A percentile compares a stretch with the other conserved stretches of the same genome.
phyloP scores from a whole-genome alignment of 2,797 vertebrate genomes.

The Notolepis coatsorum region DNA sequence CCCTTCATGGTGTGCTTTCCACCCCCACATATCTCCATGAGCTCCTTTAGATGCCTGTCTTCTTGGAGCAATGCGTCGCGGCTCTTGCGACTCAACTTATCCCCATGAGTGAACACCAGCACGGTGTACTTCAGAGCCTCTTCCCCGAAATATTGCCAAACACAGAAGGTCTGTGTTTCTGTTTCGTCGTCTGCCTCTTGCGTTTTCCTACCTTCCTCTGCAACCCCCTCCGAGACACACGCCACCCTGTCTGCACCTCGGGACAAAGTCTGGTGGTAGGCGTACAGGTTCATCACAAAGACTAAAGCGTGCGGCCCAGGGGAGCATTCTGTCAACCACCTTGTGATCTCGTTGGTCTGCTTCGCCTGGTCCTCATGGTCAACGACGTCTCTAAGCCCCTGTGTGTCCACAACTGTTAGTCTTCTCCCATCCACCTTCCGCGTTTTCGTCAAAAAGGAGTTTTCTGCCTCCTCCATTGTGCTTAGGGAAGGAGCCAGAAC shows the following conservation, averaged over 20 bases:
- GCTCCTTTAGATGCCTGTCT: conserved; percentile 7
- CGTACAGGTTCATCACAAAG: conserved; percentile 49
- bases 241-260: neutral
- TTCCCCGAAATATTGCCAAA: conserved; percentile 19
- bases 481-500: neutral
- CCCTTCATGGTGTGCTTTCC: neutral
- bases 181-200: neutral
- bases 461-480: neutral
- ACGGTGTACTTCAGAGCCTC: conserved; percentile 9
- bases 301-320: conserved; percentile 54
- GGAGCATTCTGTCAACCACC: conserved; percentile 36
- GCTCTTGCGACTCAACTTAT: neutral
- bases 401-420: conserved; percentile 18
- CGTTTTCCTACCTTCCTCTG: neutral
- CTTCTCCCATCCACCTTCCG: neutral
- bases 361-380: neutral
- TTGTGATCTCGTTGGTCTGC: conserved; percentile 3
- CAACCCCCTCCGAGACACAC: neutral
- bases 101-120: conserved; percentile 11
- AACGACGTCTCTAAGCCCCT: neutral
- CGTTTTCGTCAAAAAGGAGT: neutral
- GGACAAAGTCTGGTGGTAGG: conserved; percentile 2
- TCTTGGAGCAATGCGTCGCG: neutral
- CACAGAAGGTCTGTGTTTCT: neutral
- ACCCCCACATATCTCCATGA: conserved; percentile 4